Percentiles rank a stretch among this genome's conserved stretches.
Conservation (phyloP, 2,113 vertebrate species). For the Gallinago paraguaiae region DNA sequence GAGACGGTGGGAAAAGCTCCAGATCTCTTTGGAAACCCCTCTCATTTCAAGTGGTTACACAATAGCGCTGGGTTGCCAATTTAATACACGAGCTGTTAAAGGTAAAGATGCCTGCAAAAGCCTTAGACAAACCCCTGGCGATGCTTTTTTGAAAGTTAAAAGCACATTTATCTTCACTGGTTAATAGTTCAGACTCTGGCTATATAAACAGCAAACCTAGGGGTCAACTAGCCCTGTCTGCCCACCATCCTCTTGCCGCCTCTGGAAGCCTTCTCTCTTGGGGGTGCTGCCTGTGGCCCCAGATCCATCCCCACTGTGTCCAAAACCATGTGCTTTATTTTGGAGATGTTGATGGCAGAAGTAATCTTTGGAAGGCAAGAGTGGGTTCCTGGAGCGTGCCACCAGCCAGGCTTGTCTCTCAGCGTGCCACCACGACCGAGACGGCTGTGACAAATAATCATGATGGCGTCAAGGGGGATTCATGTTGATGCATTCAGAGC, state of each 20-base stretch:
- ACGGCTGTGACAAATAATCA: neutral
- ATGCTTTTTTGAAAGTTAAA: neutral
- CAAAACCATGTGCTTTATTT: neutral
- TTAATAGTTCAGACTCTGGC: neutral
- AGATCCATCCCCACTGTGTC: neutral
- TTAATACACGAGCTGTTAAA: neutral
- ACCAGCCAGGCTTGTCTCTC: neutral
- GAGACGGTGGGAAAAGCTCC: neutral
- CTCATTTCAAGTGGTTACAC: neutral
- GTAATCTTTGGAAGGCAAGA: neutral
- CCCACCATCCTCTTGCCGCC: neutral
- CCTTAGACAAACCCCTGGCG: neutral
- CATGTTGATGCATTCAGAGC: neutral
- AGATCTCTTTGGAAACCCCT: neutral
- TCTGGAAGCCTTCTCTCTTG: neutral
- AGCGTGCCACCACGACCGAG: accelerated
- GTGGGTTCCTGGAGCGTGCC: neutral
- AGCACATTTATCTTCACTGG: neutral
- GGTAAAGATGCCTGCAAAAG: neutral
- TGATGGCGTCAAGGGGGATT: neutral
- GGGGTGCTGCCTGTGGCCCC: accelerated
- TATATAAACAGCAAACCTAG: neutral
- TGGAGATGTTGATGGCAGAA: neutral
- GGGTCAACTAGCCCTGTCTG: neutral
- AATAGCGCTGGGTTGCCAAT: neutral